Conservation (phyloP, 2,888 invertebrate species). For the Nesidiocoris tenuis region DNA sequence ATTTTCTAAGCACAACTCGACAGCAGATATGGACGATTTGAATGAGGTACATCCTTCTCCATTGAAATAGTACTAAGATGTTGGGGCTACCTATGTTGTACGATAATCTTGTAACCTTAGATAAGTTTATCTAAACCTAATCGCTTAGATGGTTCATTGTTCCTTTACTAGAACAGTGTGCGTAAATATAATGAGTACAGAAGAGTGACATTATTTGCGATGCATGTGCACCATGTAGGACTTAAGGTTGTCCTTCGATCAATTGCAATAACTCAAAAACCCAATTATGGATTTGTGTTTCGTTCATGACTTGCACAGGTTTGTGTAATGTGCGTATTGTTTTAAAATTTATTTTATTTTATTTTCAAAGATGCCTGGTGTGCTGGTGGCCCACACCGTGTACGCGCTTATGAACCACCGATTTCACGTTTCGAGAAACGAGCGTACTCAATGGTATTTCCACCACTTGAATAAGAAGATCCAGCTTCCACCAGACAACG, state of each 20-base stretch:
- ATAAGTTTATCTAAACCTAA: neutral
- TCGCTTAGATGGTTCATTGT: neutral
- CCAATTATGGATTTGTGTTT: no score
- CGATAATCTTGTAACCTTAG: neutral
- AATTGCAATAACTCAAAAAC: no score
- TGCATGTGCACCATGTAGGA: no score
- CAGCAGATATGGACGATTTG: neutral
- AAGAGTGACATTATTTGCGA: no score
- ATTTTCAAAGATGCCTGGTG: slow-evolving; percentile 53
- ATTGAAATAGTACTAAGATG: no score
- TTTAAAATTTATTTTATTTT: no score
- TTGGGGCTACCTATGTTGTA: neutral
- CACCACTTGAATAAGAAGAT: slow-evolving; percentile 65
- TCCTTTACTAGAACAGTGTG: no score
- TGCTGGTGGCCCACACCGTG: slow-evolving; percentile 64
- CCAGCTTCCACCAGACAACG: slow-evolving; percentile 53
- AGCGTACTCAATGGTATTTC: slow-evolving; percentile 73
- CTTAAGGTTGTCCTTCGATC: no score
- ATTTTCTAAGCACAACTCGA: neutral
- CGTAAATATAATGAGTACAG: no score
- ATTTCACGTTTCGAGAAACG: slow-evolving; percentile 70
- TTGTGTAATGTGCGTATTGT: no score
- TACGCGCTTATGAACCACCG: slow-evolving; percentile 69
- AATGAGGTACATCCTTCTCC: neutral
- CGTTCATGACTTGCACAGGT: no score